Evolutionary conservation across 2,113 vertebrate species (phyloP).

Genomic region (Mesembrinibis cayennensis): DNA sequence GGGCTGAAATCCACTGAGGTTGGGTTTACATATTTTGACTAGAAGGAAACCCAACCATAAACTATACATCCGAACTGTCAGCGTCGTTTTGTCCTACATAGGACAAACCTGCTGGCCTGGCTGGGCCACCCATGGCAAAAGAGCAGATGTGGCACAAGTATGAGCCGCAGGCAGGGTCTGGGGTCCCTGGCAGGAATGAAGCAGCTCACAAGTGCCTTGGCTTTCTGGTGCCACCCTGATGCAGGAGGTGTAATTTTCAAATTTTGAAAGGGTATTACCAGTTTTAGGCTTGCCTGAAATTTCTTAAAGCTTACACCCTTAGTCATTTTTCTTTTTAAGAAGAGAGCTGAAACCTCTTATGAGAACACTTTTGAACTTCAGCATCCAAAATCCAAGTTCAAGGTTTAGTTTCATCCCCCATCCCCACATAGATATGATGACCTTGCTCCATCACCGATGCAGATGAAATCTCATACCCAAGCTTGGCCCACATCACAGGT

Average conservation of each 20-base stretch:
- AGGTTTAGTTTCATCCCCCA: background rate
- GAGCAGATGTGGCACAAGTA: background rate
- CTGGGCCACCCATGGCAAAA: background rate
- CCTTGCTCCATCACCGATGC: background rate
- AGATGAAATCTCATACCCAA: background rate
- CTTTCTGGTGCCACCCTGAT: background rate
- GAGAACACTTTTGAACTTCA: background rate
- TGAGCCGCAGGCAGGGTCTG: background rate
- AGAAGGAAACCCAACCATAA: background rate
- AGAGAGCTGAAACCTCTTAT: background rate
- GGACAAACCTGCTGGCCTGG: background rate
- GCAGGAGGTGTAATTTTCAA: background rate
- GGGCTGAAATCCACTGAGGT: background rate
- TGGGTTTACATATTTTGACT: background rate
- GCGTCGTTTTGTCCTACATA: background rate
- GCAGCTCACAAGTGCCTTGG: background rate
- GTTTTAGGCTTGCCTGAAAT: background rate
- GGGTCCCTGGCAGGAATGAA: background rate
- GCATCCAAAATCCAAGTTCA: background rate
- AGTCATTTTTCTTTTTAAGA: background rate
- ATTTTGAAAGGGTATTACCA: background rate
- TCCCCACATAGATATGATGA: background rate
- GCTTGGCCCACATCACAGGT: background rate
- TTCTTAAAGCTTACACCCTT: background rate
- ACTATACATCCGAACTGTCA: background rate